Evolutionary conservation across 2,888 invertebrate genomes (phyloP).

Genomic region (Steinernema hermaphroditum): DNA sequence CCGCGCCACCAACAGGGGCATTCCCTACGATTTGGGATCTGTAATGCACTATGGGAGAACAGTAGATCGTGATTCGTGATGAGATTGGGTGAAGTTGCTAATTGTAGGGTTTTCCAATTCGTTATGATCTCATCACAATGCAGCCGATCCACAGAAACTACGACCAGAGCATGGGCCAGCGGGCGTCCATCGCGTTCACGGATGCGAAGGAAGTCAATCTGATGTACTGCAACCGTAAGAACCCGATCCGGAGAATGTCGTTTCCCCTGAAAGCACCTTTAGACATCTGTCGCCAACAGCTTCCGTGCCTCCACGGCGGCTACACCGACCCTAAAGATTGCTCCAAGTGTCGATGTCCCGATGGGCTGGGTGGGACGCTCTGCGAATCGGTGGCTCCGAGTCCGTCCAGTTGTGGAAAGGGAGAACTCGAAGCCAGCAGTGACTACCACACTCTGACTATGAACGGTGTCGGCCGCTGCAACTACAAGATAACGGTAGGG

Average conservation of each 20-base stretch:
- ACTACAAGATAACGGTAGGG: neutral
- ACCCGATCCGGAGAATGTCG: neutral
- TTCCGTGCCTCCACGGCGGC: slow-evolving; percentile 51
- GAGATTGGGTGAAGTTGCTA: neutral
- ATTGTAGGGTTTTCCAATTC: neutral
- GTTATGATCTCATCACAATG: neutral
- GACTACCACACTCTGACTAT: neutral
- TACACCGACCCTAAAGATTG: slow-evolving; percentile 58
- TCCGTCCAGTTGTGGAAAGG: neutral
- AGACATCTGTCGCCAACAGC: slow-evolving; percentile 43
- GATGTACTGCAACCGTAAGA: slow-evolving; percentile 52
- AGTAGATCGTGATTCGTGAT: neutral
- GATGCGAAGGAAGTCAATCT: slow-evolving; percentile 56
- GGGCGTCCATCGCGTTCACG: slow-evolving; percentile 52
- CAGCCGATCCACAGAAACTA: slow-evolving; percentile 40
- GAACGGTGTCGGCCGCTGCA: neutral
- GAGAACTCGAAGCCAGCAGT: neutral
- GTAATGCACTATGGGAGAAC: neutral
- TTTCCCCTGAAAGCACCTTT: neutral
- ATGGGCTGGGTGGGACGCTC: slow-evolving; percentile 50
- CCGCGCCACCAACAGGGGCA: neutral
- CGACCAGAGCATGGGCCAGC: slow-evolving; percentile 53
- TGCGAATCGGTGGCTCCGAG: slow-evolving; percentile 47
- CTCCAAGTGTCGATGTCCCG: slow-evolving; percentile 47
- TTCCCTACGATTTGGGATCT: slow-evolving; percentile 1